Percentiles rank a stretch among this genome's conserved stretches.
These are phyloP conservation scores for Neotoxoptera formosana DNA, from an alignment of 1,140 invertebrate species.

Conservation along the genomic window DNA sequence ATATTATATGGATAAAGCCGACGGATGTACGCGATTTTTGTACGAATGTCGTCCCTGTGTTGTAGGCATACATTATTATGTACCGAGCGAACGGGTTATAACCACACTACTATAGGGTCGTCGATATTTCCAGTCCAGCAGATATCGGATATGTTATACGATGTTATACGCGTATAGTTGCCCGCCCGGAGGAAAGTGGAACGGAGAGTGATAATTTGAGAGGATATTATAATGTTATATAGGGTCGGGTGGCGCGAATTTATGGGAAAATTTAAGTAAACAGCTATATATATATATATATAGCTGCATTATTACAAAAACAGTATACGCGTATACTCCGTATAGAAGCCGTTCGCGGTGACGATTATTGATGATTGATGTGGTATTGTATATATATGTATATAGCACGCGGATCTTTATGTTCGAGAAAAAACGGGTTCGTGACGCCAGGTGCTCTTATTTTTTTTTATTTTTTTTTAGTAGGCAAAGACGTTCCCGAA, in stretches of 20 bases:
- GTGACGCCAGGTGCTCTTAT: constrained; percentile 28
- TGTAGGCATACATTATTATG: too few species aligned
- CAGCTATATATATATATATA: background rate
- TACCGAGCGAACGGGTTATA: background rate
- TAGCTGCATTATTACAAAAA: constrained; percentile 21
- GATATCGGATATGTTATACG: background rate
- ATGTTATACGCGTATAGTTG: too few species aligned
- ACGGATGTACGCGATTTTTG: background rate
- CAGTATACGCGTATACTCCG: too few species aligned
- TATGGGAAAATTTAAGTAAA: background rate
- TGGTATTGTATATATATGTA: background rate
- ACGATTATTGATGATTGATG: constrained; percentile 48
- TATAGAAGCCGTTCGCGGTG: background rate
- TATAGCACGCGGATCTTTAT: background rate
- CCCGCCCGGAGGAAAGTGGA: too few species aligned
- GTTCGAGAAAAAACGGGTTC: constrained; percentile 17
- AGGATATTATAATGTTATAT: background rate
- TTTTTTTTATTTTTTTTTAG: background rate
- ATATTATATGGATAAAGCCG: background rate
- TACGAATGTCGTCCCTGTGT: background rate
- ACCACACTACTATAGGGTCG: background rate
- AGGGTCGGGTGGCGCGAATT: background rate
- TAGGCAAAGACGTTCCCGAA: constrained; percentile 15
- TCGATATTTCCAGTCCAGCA: background rate
- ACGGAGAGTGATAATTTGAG: background rate